phyloP scores from a whole-genome alignment of 2,888 invertebrate genomes.

The Boloria selene region DNA sequence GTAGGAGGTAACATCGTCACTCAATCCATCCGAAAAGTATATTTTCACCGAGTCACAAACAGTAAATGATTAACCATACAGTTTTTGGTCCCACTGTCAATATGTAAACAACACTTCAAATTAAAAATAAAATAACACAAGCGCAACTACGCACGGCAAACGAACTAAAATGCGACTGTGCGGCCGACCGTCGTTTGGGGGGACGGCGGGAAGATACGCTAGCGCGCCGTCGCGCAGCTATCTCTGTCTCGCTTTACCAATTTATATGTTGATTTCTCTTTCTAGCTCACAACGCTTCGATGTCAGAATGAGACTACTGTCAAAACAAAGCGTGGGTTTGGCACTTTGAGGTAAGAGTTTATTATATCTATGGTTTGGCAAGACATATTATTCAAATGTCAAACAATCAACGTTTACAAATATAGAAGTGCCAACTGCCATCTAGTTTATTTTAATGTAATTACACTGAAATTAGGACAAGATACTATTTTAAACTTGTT shows the following conservation, averaged over 20 bases:
- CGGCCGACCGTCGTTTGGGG: slow-evolving; percentile 51
- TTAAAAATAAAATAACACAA: slow-evolving; percentile 53
- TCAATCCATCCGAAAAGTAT: slow-evolving; percentile 68
- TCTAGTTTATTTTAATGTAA: slow-evolving; percentile 47
- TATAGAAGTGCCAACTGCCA: slow-evolving; percentile 62
- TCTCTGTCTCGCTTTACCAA: slow-evolving; percentile 52
- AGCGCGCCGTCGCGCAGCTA: slow-evolving; percentile 71
- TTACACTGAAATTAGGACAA: slow-evolving; percentile 31
- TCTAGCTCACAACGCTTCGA: slow-evolving; percentile 58
- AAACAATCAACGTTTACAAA: slow-evolving; percentile 57
- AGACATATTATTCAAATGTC: slow-evolving; percentile 58
- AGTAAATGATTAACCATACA: slow-evolving; percentile 26
- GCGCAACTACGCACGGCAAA: slow-evolving; percentile 65
- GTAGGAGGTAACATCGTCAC: slow-evolving; percentile 79
- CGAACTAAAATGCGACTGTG: slow-evolving; percentile 73
- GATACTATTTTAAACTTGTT: slow-evolving; percentile 18
- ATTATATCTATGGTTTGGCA: no score
- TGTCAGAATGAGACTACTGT: slow-evolving; percentile 69
- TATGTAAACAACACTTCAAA: slow-evolving; percentile 48
- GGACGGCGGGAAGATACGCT: slow-evolving; percentile 74
- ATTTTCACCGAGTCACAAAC: slow-evolving; percentile 33
- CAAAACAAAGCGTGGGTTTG: slow-evolving; percentile 77
- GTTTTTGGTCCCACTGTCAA: slow-evolving; percentile 31
- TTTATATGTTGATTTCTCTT: slow-evolving; percentile 50
- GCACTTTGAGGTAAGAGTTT: no score